These are phyloP conservation scores for Garra rufa DNA, from an alignment of 2,113 vertebrate species.

Conservation along the genomic window DNA sequence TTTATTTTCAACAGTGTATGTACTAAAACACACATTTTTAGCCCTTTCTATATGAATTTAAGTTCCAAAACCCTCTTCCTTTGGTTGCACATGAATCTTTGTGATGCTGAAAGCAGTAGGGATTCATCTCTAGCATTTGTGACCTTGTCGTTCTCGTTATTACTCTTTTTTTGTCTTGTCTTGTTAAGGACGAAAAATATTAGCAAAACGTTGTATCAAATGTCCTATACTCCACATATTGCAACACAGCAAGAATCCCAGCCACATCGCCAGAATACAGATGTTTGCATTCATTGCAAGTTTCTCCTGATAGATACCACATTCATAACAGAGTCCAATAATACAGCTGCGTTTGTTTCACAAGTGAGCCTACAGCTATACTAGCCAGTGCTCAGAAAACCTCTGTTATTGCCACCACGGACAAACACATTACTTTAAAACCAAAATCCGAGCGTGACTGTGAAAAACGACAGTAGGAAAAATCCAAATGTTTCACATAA, in stretches of 20 bases:
- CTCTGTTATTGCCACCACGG: constrained; percentile 9
- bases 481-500: constrained; percentile 38
- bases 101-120: neutral
- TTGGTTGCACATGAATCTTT: neutral
- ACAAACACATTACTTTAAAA: constrained; percentile 41
- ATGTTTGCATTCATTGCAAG: constrained; percentile 43
- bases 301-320: constrained; percentile 44
- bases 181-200: neutral
- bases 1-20: too few relatives aligned
- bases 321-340: constrained; percentile 34
- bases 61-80: neutral
- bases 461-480: constrained; percentile 21
- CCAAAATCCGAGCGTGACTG: constrained; percentile 26
- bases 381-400: constrained; percentile 22
- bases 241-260: neutral
- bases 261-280: constrained; percentile 12
- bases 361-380: constrained; percentile 26
- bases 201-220: neutral
- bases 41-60: neutral
- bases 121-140: neutral
- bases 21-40: neutral
- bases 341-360: constrained; percentile 42
- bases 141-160: neutral
- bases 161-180: neutral
- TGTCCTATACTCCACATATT: neutral